These are phyloP conservation scores for Periphyllus acericola DNA, from an alignment of 2,888 invertebrate genomes.

Conservation along the genomic window DNA sequence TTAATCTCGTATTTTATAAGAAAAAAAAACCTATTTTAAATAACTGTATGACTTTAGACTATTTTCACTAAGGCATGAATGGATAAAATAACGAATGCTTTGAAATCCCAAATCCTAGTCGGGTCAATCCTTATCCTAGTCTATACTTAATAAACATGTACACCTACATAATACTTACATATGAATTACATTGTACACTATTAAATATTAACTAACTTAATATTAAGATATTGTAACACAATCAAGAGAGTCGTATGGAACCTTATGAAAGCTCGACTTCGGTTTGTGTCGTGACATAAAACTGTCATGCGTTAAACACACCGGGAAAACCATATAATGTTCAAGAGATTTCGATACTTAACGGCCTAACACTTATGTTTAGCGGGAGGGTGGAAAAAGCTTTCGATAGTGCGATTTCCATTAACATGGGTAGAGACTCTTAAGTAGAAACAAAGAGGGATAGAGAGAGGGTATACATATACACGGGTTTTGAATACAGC, in stretches of 20 bases:
- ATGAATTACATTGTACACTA: background rate
- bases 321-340: slow-evolving; percentile 15
- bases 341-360: slow-evolving; percentile 47
- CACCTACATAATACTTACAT: background rate
- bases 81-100: background rate
- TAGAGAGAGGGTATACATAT: background rate
- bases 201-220: background rate
- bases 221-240: slow-evolving; percentile 9
- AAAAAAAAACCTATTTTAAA: too few species aligned
- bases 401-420: slow-evolving; percentile 55
- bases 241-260: background rate
- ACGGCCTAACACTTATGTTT: slow-evolving; percentile 22
- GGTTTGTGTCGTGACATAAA: slow-evolving; percentile 17
- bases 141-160: too few species aligned
- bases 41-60: too few species aligned
- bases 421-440: slow-evolving; percentile 48
- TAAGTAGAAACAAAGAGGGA: slow-evolving; percentile 6
- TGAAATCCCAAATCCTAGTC: background rate
- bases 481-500: background rate
- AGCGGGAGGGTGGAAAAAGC: slow-evolving; percentile 34
- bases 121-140: too few species aligned
- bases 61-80: background rate
- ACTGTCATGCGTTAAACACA: slow-evolving; percentile 26
- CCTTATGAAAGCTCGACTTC: background rate
- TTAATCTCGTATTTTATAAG: too few species aligned